Conservation (phyloP, 2,113 vertebrate genomes). For the Sclerurus mexicanus region DNA sequence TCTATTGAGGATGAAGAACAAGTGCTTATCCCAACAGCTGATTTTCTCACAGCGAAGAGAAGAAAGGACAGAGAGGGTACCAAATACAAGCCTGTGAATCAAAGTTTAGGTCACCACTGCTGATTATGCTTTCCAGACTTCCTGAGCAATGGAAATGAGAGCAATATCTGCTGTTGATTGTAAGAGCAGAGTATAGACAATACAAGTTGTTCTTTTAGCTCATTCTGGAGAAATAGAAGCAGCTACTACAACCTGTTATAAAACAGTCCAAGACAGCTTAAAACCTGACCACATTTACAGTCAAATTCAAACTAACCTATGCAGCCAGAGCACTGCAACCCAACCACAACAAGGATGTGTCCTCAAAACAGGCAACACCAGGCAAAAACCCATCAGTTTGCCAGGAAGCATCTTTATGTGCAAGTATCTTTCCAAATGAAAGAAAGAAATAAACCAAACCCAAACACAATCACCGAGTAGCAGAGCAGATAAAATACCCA, state of each 20-base stretch:
- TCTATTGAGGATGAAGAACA: background rate
- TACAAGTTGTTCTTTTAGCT: background rate
- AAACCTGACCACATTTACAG: background rate
- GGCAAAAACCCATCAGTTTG: fast-evolving
- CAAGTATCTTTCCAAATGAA: fast-evolving
- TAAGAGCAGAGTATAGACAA: background rate
- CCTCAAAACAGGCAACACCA: background rate
- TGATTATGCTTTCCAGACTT: background rate
- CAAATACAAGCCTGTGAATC: background rate
- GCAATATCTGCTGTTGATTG: background rate
- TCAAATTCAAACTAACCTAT: background rate
- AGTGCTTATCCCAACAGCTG: background rate
- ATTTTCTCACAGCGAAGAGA: background rate
- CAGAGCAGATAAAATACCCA: background rate
- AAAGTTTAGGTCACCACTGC: background rate
- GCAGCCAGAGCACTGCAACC: background rate
- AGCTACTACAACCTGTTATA: background rate
- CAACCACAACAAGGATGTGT: fast-evolving
- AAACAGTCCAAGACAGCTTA: background rate
- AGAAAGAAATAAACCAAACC: background rate
- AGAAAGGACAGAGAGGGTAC: background rate
- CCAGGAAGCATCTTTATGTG: background rate
- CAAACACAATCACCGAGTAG: background rate
- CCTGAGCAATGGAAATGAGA: background rate
- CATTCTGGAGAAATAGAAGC: background rate